Evolutionary conservation across 1,140 invertebrate species (phyloP).

Genomic region (Melipona quadrifasciata): DNA sequence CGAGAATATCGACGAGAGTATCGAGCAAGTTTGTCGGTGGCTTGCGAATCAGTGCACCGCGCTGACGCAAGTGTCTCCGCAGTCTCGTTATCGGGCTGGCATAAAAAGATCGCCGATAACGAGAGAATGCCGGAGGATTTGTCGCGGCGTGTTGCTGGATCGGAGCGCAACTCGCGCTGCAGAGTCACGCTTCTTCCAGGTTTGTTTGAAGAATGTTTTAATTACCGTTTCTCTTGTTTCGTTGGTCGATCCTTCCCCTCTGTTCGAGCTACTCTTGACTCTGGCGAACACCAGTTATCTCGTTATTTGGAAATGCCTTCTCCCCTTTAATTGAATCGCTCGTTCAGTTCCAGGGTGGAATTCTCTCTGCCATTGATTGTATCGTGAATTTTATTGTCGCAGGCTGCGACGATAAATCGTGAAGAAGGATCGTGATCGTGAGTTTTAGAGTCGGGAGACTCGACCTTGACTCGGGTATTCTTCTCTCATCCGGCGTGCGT

Average conservation of each 20-base stretch:
- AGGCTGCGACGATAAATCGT: background rate
- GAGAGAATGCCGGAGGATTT: constrained; percentile 5
- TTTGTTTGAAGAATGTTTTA: background rate
- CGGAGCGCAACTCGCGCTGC: background rate
- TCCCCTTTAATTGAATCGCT: background rate
- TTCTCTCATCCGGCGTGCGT: background rate
- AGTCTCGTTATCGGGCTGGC: constrained; percentile 31
- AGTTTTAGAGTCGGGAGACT: background rate
- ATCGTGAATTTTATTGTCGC: background rate
- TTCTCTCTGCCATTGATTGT: background rate
- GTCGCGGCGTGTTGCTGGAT: background rate
- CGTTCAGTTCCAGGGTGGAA: background rate
- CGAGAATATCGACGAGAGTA: constrained; percentile 29
- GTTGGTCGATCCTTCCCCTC: background rate
- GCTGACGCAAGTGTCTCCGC: constrained; percentile 24
- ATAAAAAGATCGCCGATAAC: constrained; percentile 30
- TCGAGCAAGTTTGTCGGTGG: constrained; percentile 2
- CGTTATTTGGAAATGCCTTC: background rate
- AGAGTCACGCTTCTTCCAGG: background rate
- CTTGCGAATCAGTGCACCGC: background rate
- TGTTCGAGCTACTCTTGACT: background rate
- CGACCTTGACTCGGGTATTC: background rate
- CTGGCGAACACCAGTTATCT: background rate
- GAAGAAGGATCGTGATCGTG: background rate
- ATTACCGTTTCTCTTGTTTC: background rate